A percentile compares a stretch with the other conserved stretches of the same genome.
Conservation (phyloP, 2,888 invertebrate species). For the Chesias legatella region DNA sequence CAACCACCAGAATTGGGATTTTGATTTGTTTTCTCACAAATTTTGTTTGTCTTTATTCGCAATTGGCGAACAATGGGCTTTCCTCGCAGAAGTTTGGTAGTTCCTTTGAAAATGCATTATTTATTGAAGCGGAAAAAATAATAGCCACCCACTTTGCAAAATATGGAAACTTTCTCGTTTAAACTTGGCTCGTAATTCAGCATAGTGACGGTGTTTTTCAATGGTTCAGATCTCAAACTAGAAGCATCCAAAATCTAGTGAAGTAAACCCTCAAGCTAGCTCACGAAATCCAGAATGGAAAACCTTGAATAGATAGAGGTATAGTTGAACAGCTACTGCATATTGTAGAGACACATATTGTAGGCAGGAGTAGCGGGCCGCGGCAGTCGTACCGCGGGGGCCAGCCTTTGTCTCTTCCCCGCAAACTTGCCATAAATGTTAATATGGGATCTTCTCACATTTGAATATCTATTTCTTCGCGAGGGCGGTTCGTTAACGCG, state of each 20-base stretch:
- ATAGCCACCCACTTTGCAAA: slow-evolving; percentile 19
- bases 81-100: slow-evolving; percentile 33
- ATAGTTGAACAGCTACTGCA: slow-evolving; percentile 36
- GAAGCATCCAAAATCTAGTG: too few species aligned
- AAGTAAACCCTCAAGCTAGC: too few species aligned
- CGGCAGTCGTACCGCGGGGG: slow-evolving; percentile 43
- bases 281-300: slow-evolving; percentile 4
- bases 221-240: too few species aligned
- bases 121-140: slow-evolving; percentile 52
- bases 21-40: slow-evolving; percentile 78
- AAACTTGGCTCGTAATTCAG: too few species aligned
- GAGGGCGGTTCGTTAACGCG: slow-evolving; percentile 80
- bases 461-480: slow-evolving; percentile 81
- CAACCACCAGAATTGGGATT: slow-evolving; percentile 74
- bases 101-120: slow-evolving; percentile 36
- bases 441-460: slow-evolving; percentile 80
- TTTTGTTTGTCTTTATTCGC: slow-evolving; percentile 66
- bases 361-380: slow-evolving; percentile 25
- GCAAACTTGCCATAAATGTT: slow-evolving; percentile 81
- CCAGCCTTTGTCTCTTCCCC: slow-evolving; percentile 74
- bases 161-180: too few species aligned
- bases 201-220: too few species aligned
- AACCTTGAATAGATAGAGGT: slow-evolving; percentile 14
- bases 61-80: slow-evolving; percentile 54
- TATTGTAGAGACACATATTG: slow-evolving; percentile 46